Base-by-base conservation (phyloP, 2,888 invertebrate genomes). In the Cephalotes varians region DNA sequence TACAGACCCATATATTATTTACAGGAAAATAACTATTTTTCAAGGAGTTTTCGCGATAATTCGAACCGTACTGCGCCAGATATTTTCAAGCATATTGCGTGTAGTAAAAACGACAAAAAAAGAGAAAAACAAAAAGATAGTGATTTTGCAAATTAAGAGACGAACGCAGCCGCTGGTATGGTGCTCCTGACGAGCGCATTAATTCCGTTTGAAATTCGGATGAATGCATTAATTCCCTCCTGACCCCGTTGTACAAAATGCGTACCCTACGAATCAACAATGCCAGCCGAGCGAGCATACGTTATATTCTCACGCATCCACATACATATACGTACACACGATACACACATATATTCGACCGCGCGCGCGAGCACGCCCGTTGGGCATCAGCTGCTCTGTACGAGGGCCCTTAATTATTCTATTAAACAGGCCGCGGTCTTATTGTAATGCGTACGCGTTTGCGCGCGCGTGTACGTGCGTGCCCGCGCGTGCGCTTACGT, bases 391-490 rank as follows among this genome's bases (percentile, higher is more conserved):
- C 94, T 94, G 94, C 94, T 65, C 64, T 88, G 90, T 85, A 90
- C 91, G 91, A 93, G 92, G 92, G 91, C 92, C 94, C 93, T 93
- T 94, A 94, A 94, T 94, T 94, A 94, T 94, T 94, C 94, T 93
- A 94, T 94, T 94, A 94, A 94, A 94, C 92, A 91, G 93, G 90
- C 91, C 92, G 91, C 92, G 92, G 91, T 92, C 92, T 93, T 92
- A 93, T 94, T 93, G 94, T 93, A 90, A 91, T 90, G 90, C 89
- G 87, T 88, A 83, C 82, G 69, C 85, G 84, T 82, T 80, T 76
- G 81, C 72, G 84, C 64, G 82, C 82, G 85, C 73, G 82, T 83
- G 76, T 49, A 72, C 58, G 65, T 81, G 72, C 25, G 72, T 58
- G 37, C 21, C 6, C 18, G 58, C 25, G 56, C 56, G 51, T 21